Conservation (phyloP, 2,888 invertebrate genomes). For the Aleiodes leptofemur region DNA sequence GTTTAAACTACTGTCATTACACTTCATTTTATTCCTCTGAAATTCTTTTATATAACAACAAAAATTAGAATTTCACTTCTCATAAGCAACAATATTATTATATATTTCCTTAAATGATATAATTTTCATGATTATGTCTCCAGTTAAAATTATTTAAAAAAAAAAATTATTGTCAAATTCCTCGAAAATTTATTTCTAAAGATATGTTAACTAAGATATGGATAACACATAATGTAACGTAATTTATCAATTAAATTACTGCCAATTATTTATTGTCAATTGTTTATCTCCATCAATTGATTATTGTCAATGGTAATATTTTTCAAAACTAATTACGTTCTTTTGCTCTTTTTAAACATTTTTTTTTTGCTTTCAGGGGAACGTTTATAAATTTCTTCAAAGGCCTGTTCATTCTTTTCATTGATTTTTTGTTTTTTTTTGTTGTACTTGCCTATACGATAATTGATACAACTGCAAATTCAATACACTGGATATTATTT, state of each 20-base stretch:
- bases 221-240: background rate
- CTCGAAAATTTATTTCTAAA: constrained; percentile 1
- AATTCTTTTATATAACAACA: background rate
- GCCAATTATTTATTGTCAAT: background rate
- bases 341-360: constrained; percentile 28
- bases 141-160: background rate
- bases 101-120: background rate
- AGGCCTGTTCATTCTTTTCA: constrained; percentile 15
- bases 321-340: constrained; percentile 24
- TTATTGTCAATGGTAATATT: constrained; percentile 8
- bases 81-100: constrained; percentile 5
- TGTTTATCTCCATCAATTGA: background rate
- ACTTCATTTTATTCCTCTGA: background rate
- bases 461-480: constrained; percentile 29
- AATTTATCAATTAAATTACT: too few species aligned
- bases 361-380: background rate
- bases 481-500: background rate
- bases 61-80: constrained; percentile 9
- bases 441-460: constrained; percentile 44
- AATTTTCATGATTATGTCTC: background rate
- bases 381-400: constrained; percentile 20
- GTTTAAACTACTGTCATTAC: background rate
- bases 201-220: constrained; percentile 33
- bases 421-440: constrained; percentile 32
- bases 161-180: constrained; percentile 25